Percentiles rank a stretch among this genome's conserved stretches.
phyloP scores from a whole-genome alignment of 1,140 invertebrate genomes.

The Notospermus geniculatus region DNA sequence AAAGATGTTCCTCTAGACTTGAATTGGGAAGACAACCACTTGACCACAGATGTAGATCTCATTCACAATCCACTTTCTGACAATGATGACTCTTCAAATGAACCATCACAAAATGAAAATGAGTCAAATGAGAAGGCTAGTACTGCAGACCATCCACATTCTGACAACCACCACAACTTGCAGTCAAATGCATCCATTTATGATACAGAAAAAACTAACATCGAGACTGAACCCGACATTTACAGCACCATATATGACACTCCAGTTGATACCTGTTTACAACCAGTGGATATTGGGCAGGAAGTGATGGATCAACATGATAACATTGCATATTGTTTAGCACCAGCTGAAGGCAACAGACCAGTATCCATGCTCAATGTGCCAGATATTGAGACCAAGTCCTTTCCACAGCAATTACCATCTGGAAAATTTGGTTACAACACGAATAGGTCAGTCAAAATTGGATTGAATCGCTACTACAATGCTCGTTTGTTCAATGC shows the following conservation, averaged over 20 bases:
- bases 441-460: too few relatives aligned
- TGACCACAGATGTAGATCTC: too few relatives aligned
- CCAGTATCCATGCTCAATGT: not conserved
- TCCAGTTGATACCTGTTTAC: not conserved
- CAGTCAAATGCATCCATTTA: not conserved
- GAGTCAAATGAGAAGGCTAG: too few relatives aligned
- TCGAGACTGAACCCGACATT: not conserved
- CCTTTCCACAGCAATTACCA: not conserved
- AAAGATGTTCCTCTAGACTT: not conserved
- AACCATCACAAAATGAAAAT: not conserved
- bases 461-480: not conserved
- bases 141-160: not conserved
- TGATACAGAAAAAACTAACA: not conserved
- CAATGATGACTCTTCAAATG: not conserved
- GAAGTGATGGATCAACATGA: not conserved
- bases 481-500: not conserved
- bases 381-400: not conserved
- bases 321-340: not conserved
- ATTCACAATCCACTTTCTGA: too few relatives aligned
- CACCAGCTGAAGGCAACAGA: conserved; percentile 4
- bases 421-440: too few relatives aligned
- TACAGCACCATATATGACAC: not conserved
- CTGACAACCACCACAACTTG: not conserved
- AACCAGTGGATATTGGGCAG: not conserved
- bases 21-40: too few relatives aligned